These are phyloP conservation scores for Eurypyga helias DNA, from an alignment of 2,113 vertebrate species.

Conservation along the genomic window DNA sequence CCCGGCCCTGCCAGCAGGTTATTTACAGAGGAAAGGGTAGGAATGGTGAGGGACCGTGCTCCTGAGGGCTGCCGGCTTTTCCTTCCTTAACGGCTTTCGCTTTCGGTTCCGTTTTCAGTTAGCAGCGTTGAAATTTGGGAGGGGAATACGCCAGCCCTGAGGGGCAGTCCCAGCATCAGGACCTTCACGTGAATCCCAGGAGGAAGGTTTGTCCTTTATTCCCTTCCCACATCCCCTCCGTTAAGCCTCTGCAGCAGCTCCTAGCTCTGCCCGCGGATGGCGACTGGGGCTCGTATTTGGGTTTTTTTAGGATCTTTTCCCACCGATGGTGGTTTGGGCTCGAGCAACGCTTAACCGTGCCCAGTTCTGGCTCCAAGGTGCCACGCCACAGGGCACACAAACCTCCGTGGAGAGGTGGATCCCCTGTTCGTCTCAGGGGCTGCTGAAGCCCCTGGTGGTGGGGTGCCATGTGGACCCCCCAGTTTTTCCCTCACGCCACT, in stretches of 20 bases:
- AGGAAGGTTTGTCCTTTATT: background rate
- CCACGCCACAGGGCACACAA: background rate
- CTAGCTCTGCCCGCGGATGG: background rate
- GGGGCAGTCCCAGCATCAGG: background rate
- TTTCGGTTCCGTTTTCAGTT: background rate
- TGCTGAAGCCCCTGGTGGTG: background rate
- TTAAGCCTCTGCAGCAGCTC: background rate
- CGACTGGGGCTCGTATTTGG: fast-evolving
- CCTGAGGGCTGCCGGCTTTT: background rate
- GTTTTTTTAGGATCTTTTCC: background rate
- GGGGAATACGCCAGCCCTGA: fast-evolving
- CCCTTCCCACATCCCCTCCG: background rate
- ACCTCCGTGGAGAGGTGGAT: background rate
- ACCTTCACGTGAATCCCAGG: background rate
- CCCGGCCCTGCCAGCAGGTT: background rate
- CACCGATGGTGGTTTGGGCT: fast-evolving
- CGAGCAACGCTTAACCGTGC: background rate
- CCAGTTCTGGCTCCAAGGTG: background rate
- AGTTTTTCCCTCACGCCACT: background rate
- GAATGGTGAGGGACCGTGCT: fast-evolving
- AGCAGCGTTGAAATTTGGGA: too few species aligned
- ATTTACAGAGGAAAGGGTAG: background rate
- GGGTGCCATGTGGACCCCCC: fast-evolving
- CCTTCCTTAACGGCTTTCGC: background rate
- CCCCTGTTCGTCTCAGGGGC: background rate